These are phyloP conservation scores for Hydropsyche betteni DNA, from an alignment of 2,888 invertebrate species.

Conservation along the genomic window DNA sequence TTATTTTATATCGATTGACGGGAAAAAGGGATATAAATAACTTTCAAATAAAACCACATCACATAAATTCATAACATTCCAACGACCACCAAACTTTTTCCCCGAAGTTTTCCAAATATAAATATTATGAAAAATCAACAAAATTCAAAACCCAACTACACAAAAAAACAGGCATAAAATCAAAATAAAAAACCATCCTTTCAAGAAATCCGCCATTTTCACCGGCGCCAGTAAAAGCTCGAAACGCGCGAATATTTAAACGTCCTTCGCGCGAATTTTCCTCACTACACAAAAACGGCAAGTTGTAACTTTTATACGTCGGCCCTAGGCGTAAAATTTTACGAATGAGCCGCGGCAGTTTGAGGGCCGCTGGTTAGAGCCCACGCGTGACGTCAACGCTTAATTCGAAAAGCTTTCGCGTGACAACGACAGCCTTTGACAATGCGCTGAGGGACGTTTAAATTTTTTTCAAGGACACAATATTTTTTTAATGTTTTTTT, in stretches of 20 bases:
- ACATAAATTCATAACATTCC: no score
- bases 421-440: constrained; percentile 23
- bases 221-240: background rate
- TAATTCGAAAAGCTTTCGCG: constrained; percentile 30
- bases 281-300: background rate
- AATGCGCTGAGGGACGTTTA: background rate
- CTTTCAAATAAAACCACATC: no score
- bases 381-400: constrained; percentile 34
- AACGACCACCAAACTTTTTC: no score
- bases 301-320: background rate
- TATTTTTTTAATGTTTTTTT: no score
- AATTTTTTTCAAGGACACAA: no score
- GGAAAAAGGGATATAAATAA: no score
- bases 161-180: background rate
- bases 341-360: constrained; percentile 23
- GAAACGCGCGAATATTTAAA: background rate
- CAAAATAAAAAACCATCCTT: background rate
- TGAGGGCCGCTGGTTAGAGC: constrained; percentile 20
- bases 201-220: no score
- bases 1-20: no score
- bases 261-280: background rate
- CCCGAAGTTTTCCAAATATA: no score
- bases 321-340: constrained; percentile 20
- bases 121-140: no score
- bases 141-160: no score